phyloP scores from a whole-genome alignment of 1,140 invertebrate species.

The Eumeta japonica region DNA sequence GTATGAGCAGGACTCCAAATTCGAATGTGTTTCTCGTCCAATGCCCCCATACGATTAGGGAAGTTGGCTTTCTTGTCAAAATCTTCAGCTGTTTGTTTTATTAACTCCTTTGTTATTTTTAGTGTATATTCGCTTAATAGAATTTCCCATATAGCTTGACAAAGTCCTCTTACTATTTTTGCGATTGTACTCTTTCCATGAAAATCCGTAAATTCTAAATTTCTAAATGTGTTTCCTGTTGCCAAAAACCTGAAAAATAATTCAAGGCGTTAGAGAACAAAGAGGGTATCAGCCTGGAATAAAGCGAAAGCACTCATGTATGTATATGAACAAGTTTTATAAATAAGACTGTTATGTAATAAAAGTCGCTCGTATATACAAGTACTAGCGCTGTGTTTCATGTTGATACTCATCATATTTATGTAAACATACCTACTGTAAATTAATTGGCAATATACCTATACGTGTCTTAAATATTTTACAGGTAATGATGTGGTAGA shows the following conservation, averaged over 20 bases:
- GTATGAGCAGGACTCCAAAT: constrained; percentile 6
- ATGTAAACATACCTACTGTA: constrained; percentile 4
- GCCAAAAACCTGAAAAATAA: constrained; percentile 4
- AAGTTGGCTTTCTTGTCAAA: too few relatives aligned
- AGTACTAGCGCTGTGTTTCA: constrained; percentile 3
- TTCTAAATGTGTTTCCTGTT: too few relatives aligned
- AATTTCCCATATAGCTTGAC: constrained; percentile 6
- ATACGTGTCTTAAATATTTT: constrained; percentile 6
- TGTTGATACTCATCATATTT: constrained; percentile 3
- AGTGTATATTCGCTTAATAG: constrained; percentile 3
- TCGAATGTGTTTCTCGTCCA: constrained; percentile 1
- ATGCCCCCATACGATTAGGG: too few relatives aligned
- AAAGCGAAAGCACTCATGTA: too few relatives aligned
- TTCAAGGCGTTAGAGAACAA: constrained; percentile 4
- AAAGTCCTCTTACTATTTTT: constrained; percentile 5
- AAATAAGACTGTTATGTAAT: too few relatives aligned
- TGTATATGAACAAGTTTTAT: too few relatives aligned
- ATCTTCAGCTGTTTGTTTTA: constrained; percentile 4
- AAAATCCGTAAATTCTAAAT: constrained; percentile 6
- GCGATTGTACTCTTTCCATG: constrained; percentile 5
- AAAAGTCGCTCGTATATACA: too few relatives aligned
- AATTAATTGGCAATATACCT: constrained; percentile 6
- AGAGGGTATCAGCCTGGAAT: too few relatives aligned
- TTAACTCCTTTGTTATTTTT: constrained; percentile 4
- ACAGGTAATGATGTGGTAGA: constrained; percentile 7